Evolutionary conservation across 2,888 invertebrate species (phyloP).

Genomic region (Lasioglossum vierecki): DNA sequence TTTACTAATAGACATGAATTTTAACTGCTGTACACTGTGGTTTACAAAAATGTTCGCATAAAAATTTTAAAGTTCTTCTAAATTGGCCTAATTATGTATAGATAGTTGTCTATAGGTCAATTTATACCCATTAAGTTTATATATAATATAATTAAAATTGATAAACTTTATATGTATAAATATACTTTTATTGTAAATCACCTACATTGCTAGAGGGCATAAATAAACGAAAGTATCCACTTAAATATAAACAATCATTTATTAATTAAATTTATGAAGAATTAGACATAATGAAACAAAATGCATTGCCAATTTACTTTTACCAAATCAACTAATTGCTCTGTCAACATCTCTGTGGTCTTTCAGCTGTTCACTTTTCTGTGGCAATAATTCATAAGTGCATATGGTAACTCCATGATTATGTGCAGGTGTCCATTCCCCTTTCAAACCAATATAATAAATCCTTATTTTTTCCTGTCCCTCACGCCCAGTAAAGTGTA

Average conservation of each 20-base stretch:
- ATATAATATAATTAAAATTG: too few relatives aligned
- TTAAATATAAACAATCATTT: slow-evolving; percentile 41
- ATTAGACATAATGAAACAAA: not conserved
- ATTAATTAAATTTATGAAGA: not conserved
- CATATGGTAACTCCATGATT: slow-evolving; percentile 96
- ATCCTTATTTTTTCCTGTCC: slow-evolving; percentile 93
- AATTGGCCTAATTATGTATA: too few relatives aligned
- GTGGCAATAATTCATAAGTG: slow-evolving; percentile 94
- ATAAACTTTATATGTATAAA: too few relatives aligned
- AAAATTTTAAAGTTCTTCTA: too few relatives aligned
- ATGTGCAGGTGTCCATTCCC: slow-evolving; percentile 94
- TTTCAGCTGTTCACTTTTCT: slow-evolving; percentile 93
- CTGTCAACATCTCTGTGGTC: slow-evolving; percentile 76
- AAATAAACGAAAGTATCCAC: not conserved
- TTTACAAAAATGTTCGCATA: not conserved
- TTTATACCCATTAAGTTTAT: too few relatives aligned
- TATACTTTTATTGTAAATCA: not conserved
- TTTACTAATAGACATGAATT: not conserved
- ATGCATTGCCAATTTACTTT: not conserved
- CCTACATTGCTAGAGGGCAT: not conserved
- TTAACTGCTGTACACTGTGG: not conserved
- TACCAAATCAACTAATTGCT: slow-evolving; percentile 57
- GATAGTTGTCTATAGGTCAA: too few relatives aligned
- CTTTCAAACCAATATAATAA: slow-evolving; percentile 97
- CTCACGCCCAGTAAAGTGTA: slow-evolving; percentile 96